Evolutionary conservation across 2,888 invertebrate species (phyloP), one percentile per base, ranked within the genome.

Genomic region (Sesamia inferens): DNA sequence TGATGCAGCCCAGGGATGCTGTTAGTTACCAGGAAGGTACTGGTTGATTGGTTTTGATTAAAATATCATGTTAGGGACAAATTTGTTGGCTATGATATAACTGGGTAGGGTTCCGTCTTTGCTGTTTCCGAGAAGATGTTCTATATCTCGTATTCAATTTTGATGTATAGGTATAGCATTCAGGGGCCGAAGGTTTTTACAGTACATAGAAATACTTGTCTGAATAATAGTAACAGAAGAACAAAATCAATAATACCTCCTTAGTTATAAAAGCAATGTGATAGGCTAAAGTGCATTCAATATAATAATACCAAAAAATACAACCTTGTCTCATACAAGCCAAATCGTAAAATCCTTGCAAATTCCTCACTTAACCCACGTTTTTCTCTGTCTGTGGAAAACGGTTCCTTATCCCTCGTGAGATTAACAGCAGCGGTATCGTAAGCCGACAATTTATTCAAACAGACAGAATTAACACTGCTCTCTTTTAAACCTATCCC

Each of bases 391-490:
- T 73, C 39, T 57, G 6, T 7, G 16, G 10, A 0, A 68, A 61
- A 31, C 61, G 31, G 44, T 82, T 65, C 74, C 55, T 66, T 65
- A 82, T 73, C 83, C 82, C 14, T 22, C 42, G 39, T n/a, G 54
- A 65, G 68, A 79, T 82, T 72, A 79, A 31, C 74, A 54, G 59
- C 6, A n/a, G 57, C 54, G 48, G n/a, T 59, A 67, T 79, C 65
- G 74, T 83, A 79, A 79, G 79, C 79, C 42, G 57, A 58, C 59
- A 58, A 79, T 79, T 82, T 79, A 83, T 83, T 79, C 65, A 48
- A 44, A 39, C 42, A 42, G 13, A 5, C 31, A 24, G 79, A 39
- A 63, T 66, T 73, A 79, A 16, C 83, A 0, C 22, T 0, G 22
- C 31, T 10, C 64, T 61, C 55, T 79, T 78, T 63, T 72, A 68